Evolutionary conservation across 2,797 vertebrate genomes (phyloP).

Genomic region (Numenius phaeopus): DNA sequence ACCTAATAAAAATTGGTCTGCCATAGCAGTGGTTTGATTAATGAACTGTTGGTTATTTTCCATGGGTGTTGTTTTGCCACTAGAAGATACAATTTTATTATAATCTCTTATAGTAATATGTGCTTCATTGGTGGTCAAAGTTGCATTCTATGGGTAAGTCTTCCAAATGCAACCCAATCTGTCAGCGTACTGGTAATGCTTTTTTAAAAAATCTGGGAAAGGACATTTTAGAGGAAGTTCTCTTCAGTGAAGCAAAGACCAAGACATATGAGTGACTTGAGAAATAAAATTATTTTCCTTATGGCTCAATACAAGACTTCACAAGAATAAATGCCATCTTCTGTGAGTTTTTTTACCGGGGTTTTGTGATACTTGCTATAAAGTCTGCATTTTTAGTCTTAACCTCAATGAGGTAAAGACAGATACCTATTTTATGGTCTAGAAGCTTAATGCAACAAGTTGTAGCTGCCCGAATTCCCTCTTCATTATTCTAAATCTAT

Average conservation of each 20-base stretch:
- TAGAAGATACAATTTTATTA: background rate
- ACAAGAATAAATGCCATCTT: background rate
- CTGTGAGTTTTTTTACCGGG: background rate
- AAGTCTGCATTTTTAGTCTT: constrained; percentile 5
- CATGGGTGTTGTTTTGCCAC: background rate
- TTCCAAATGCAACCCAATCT: background rate
- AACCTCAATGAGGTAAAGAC: constrained; percentile 12
- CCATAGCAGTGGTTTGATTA: background rate
- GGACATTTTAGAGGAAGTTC: background rate
- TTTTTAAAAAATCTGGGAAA: background rate
- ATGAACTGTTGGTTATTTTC: background rate
- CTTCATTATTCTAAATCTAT: background rate
- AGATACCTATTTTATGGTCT: constrained; percentile 15
- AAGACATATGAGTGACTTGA: background rate
- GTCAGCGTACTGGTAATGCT: background rate
- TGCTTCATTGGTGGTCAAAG: background rate
- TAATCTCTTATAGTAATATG: background rate
- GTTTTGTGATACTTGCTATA: background rate
- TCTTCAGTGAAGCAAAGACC: background rate
- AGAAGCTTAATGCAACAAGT: background rate
- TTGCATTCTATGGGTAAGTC: background rate
- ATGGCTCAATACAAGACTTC: too few relatives aligned
- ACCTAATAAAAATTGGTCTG: background rate
- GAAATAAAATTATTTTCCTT: background rate
- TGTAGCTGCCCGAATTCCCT: background rate